Evolutionary conservation across 2,113 vertebrate genomes (phyloP).

Genomic region (Rhineura floridana): DNA sequence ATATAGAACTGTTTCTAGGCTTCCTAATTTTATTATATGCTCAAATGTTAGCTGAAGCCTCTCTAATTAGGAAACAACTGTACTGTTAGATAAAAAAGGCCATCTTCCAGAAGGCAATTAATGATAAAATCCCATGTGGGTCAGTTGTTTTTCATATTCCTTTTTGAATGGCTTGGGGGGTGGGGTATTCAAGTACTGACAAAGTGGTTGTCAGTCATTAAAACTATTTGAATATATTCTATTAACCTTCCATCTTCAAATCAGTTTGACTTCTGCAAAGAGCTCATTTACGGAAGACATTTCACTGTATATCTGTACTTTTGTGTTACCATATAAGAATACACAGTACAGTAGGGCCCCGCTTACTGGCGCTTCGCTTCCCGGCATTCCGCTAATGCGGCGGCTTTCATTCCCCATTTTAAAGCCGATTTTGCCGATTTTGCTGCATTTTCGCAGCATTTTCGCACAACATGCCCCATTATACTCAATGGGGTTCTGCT

Average conservation of each 20-base stretch:
- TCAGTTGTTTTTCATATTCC: neutral
- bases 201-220: slow-evolving; percentile 14
- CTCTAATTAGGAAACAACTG: neutral
- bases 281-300: neutral
- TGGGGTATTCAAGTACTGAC: neutral
- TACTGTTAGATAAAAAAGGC: neutral
- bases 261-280: neutral
- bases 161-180: slow-evolving; percentile 9
- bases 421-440: no score
- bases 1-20: neutral
- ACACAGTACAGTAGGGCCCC: no score
- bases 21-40: slow-evolving; percentile 25
- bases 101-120: slow-evolving; percentile 28
- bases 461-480: no score
- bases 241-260: neutral
- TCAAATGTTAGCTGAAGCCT: slow-evolving; percentile 9
- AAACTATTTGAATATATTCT: slow-evolving; percentile 16
- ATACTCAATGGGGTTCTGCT: no score
- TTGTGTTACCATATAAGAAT: neutral
- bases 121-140: slow-evolving; percentile 8
- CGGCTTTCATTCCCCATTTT: no score
- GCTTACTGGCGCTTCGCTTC: no score
- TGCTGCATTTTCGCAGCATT: no score
- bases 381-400: no score
- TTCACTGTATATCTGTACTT: neutral